A percentile compares a stretch with the other conserved stretches of the same genome.
Conservation (phyloP, 2,888 invertebrate species). For the Sphecodes monilicornis region DNA sequence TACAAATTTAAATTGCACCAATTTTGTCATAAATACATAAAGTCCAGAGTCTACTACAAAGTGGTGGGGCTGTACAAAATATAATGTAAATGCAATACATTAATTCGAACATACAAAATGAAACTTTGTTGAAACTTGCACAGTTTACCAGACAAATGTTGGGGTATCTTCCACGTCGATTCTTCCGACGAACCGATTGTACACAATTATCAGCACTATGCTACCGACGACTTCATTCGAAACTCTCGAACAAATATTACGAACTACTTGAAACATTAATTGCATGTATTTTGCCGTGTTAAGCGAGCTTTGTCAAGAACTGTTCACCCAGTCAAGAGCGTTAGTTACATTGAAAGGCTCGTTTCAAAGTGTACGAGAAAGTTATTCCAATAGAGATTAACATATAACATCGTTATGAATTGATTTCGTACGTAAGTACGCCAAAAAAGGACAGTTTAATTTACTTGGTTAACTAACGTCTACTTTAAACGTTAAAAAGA, state of each 20-base stretch:
- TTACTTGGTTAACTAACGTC: no score
- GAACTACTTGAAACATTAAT: conserved; percentile 8
- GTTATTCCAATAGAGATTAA: not conserved
- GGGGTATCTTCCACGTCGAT: not conserved
- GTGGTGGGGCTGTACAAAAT: no score
- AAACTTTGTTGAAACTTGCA: not conserved
- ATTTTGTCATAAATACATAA: no score
- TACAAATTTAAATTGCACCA: no score
- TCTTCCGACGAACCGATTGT: not conserved
- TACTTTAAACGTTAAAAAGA: no score
- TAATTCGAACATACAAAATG: no score
- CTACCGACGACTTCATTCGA: not conserved
- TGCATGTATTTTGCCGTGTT: conserved; percentile 12
- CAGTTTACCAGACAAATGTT: no score
- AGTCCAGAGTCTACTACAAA: no score
- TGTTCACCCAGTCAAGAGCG: not conserved
- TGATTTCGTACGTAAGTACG: no score
- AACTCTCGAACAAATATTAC: conserved; percentile 14
- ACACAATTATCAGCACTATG: not conserved
- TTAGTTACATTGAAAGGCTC: not conserved
- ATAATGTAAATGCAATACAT: no score
- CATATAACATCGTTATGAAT: not conserved
- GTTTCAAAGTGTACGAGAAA: not conserved
- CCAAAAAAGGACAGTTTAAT: no score
- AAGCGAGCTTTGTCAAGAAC: not conserved